Evolutionary conservation across 2,797 vertebrate species (phyloP).

Genomic region (Nasua narica): DNA sequence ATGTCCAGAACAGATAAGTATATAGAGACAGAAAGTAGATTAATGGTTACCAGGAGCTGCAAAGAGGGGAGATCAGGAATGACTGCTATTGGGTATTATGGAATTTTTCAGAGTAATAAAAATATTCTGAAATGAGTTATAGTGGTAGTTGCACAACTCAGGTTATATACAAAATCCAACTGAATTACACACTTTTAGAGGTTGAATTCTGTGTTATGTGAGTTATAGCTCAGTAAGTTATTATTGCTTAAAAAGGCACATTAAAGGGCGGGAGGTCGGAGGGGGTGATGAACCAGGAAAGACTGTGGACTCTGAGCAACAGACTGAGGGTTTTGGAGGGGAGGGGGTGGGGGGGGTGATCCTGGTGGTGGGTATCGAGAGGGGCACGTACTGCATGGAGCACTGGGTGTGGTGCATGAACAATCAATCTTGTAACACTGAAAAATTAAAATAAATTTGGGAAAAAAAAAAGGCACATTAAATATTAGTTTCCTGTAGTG

Average conservation of each 20-base stretch:
- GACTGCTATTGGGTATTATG: not conserved
- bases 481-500: not conserved
- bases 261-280: too few relatives aligned
- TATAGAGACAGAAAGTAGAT: not conserved
- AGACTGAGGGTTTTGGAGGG: too few relatives aligned
- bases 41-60: not conserved
- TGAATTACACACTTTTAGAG: not conserved
- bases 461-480: not conserved
- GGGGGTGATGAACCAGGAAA: too few relatives aligned
- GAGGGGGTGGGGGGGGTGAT: too few relatives aligned
- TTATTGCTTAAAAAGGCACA: not conserved
- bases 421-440: too few relatives aligned
- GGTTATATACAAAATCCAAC: not conserved
- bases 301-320: too few relatives aligned
- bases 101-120: not conserved
- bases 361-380: too few relatives aligned
- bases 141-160: not conserved
- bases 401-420: too few relatives aligned
- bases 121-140: constrained; percentile 21
- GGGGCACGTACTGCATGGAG: too few relatives aligned
- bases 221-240: not conserved
- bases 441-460: too few relatives aligned
- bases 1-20: not conserved
- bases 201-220: not conserved
- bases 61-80: not conserved